Evolutionary conservation across 2,888 invertebrate genomes (phyloP), one percentile per base, ranked within the genome.

Genomic region (Drosophila paranaensis): DNA sequence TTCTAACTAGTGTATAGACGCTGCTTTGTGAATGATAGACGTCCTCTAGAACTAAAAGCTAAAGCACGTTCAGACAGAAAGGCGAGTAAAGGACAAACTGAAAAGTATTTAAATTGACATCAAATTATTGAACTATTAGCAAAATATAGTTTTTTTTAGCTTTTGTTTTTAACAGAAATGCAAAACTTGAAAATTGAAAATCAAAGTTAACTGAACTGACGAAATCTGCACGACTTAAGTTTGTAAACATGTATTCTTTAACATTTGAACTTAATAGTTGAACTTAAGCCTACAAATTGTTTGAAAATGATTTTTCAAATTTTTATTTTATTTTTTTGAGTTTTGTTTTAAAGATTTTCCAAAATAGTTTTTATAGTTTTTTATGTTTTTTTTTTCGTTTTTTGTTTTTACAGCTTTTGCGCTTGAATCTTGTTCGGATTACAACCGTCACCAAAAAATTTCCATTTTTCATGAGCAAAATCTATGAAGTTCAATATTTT

Each of bases 371-470:
- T 43, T 40, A 2, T 4, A 8, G 2, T 27, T 57, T 10, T 27
- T 14, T 60, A 11, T 33, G 37, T 40, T 71, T 50, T 68, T 53
- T 61, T 35, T 62, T 46, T 66, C 63, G 62, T 69, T 76, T 76
- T 53, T 71, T 30, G 46, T 55, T 62, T 75, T 56, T 61, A 81
- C 67, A 83, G 79, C 46, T 65, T 78, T 72, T 56, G 66, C 67
- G 27, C 30, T 60, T 51, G 50, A 65, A 62, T 71, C 68, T 74
- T 62, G 69, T 67, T 71, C 14, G 57, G 56, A 61, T 68, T 67
- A 50, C 61, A 83, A 73, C 74, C 71, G 57, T 64, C 73, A 77
- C 73, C 82, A 69, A 66, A 74, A 81, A 57, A 6, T 58, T 25
- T 37, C 62, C 62, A 30, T 56, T 76, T 67, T 71, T 65, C 54